These are phyloP conservation scores for Porites rus DNA, from an alignment of 92 coral and sea anemone genomes.

Conservation along the genomic window DNA sequence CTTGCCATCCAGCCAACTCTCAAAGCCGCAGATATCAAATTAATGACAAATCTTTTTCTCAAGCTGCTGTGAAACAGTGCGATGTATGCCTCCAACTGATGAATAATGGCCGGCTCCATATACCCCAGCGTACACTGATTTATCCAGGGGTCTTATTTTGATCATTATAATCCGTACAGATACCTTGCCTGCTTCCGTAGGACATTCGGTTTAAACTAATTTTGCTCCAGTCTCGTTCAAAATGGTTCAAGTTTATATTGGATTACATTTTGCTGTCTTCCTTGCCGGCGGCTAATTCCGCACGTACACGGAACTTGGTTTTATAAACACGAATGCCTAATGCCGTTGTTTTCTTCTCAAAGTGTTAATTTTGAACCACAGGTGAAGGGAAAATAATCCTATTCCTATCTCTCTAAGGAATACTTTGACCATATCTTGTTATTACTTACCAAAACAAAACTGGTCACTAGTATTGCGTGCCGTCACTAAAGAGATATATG, in stretches of 20 bases:
- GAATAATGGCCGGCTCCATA: constrained; percentile 12
- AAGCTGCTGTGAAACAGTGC: constrained; percentile 9
- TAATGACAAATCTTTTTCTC: background rate
- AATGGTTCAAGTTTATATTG: constrained; percentile 14
- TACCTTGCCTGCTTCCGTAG: constrained; percentile 22
- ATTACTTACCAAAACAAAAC: background rate
- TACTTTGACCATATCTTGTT: background rate
- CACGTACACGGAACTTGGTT: background rate
- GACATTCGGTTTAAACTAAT: constrained; percentile 15
- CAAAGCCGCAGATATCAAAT: background rate
- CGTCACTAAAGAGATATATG: constrained; percentile 19
- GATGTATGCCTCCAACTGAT: constrained; percentile 30
- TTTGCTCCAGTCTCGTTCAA: constrained; percentile 16
- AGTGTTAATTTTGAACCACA: background rate
- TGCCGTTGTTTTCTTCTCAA: background rate
- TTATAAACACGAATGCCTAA: background rate
- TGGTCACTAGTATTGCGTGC: constrained; percentile 26
- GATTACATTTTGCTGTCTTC: constrained; percentile 23
- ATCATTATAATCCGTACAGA: constrained; percentile 7
- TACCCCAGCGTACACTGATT: constrained; percentile 11
- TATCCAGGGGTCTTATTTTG: constrained; percentile 27
- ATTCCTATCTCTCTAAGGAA: background rate
- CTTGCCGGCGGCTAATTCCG: constrained; percentile 11
- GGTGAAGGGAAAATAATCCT: background rate
- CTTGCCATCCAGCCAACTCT: constrained; percentile 3